Conservation (phyloP, 2,797 vertebrate genomes). For the Enteromius viviparus region DNA sequence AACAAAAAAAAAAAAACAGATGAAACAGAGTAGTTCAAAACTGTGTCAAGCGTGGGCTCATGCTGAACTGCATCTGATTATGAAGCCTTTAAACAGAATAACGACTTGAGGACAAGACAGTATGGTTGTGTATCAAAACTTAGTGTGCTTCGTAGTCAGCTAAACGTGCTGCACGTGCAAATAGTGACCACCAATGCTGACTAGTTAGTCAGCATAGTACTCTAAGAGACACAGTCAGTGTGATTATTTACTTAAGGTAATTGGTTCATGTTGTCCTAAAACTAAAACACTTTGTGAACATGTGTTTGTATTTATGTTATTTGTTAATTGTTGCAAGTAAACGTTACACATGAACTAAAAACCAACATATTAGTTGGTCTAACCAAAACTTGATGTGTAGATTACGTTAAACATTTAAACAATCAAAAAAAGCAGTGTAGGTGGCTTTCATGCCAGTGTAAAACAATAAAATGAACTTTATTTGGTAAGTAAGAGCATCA, state of each 20-base stretch:
- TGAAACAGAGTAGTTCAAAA: slow-evolving; percentile 4
- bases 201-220: not conserved
- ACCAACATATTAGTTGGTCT: not conserved
- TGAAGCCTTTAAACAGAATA: not conserved
- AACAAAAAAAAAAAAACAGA: not conserved
- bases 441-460: not conserved
- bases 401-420: not conserved
- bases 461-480: not conserved
- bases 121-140: not conserved
- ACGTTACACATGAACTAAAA: not conserved
- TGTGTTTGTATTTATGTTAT: not conserved
- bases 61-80: not conserved
- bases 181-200: not conserved
- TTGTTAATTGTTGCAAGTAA: not conserved
- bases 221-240: not conserved
- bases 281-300: not conserved
- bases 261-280: not conserved
- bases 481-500: not conserved
- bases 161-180: not conserved
- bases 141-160: not conserved
- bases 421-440: not conserved
- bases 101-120: not conserved
- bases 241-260: not conserved
- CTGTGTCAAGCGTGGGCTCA: not conserved
- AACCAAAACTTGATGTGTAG: not conserved